Percentiles rank a stretch among this genome's conserved stretches.
These are phyloP conservation scores for Epinephelus moara DNA, from an alignment of 2,113 vertebrate genomes.

Conservation along the genomic window DNA sequence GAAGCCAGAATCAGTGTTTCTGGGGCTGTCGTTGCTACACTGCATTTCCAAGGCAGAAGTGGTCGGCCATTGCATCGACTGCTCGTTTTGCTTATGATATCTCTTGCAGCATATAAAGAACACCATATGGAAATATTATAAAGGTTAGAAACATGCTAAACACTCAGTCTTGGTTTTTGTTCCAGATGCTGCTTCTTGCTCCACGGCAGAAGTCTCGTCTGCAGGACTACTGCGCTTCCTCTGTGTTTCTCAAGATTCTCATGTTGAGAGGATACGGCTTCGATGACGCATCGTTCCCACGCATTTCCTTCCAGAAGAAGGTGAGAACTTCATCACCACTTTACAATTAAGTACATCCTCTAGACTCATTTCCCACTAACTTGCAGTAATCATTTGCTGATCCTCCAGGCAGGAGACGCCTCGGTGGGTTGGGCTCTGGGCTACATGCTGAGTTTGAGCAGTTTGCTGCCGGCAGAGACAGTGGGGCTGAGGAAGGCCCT, in stretches of 20 bases:
- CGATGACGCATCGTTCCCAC: conserved; percentile 75
- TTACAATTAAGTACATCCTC: neutral
- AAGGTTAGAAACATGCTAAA: too few species aligned
- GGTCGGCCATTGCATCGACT: too few species aligned
- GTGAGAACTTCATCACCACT: conserved; percentile 66
- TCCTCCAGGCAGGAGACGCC: conserved; percentile 81
- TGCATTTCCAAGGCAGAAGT: too few species aligned
- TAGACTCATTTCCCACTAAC: neutral
- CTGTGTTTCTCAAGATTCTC: conserved; percentile 84
- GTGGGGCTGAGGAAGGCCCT: conserved; percentile 71
- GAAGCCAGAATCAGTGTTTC: too few species aligned
- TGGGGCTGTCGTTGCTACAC: too few species aligned
- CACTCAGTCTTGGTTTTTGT: neutral
- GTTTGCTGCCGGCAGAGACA: conserved; percentile 84
- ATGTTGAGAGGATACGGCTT: conserved; percentile 88
- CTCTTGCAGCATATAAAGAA: too few species aligned
- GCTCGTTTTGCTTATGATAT: too few species aligned
- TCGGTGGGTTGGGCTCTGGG: conserved; percentile 93
- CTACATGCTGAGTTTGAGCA: conserved; percentile 94
- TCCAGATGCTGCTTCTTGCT: conserved; percentile 75
- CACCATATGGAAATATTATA: too few species aligned
- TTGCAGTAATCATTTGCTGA: neutral
- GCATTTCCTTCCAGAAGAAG: conserved; percentile 87
- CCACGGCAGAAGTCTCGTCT: conserved; percentile 60
- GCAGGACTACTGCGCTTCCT: conserved; percentile 84